Evolutionary conservation across 2,888 invertebrate species (phyloP), one percentile per base, ranked within the genome.

Genomic region (Sepioteuthis lessoniana): DNA sequence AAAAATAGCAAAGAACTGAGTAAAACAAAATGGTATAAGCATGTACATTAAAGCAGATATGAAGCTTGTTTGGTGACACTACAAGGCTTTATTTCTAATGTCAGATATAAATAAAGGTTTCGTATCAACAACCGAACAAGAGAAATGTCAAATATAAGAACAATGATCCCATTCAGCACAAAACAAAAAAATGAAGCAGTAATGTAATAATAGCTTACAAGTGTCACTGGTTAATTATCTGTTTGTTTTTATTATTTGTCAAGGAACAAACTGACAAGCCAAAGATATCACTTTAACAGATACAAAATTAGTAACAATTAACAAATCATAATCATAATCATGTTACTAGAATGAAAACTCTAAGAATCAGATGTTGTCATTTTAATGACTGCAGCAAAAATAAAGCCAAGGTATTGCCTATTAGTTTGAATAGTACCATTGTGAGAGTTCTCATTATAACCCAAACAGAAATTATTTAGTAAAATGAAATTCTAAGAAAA

Each of bases 61-160:
- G 28, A 55, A 55, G 55, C 25, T 5, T 76, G n/a, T 76, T 76
- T n/a, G 2, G n/a, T 76, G n/a, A 76, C 31, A n/a, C 76, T n/a
- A n/a, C n/a, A 76, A n/a, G n/a, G 76, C 35, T 76, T 76, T 76
- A n/a, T 76, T 13, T 13, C 76, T 76, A 16, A 76, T n/a, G 76
- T 76, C 76, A 76, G n/a, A 76, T 76, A 76, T 76, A 76, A 76
- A 76, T 76, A 76, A 55, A 76, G 76, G n/a, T 76, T 76, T 76
- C 35, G n/a, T 76, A 35, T n/a, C 55, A 55, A 55, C 47, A 47
- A 47, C 47, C 7, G 25, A 55, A 55, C 25, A 55, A 25, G 21
- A 55, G 25, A n/a, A 76, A 76, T 76, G 76, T 76, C 76, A 76
- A 35, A 76, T 19, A 76, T n/a, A 76, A 76, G 76, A 76, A 76